Evolutionary conservation across 2,888 invertebrate genomes (phyloP), one percentile per base, ranked within the genome.

Genomic region (Aspidiotus destructor): DNA sequence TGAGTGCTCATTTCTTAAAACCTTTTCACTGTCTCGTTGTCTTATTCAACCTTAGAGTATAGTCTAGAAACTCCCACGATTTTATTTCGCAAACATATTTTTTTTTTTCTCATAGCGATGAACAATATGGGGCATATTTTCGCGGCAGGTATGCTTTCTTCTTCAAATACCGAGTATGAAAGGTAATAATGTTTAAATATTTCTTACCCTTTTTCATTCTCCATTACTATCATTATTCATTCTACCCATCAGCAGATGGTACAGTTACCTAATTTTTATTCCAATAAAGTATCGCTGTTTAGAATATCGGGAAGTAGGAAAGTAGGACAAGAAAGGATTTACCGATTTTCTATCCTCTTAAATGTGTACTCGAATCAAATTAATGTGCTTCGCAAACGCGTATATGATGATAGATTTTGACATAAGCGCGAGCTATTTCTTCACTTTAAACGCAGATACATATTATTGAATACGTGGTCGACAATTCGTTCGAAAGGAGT

Each of bases 231-330:
- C 11, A n/a, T 52, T 52, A n/a, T 52, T 52, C n/a, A n/a, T 52
- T 52, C n/a, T 52, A n/a, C 9, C 17, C 17, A 9, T 54, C 17
- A n/a, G 55, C 55, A 54, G 55, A 54, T 54, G 55, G 10, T 54
- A 54, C 55, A 54, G 55, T 54, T 54, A 54, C 55, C 55, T 54
- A 54, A 54, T 54, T 54, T 54, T 54, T 54, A 54, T 54, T 54
- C 17, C 17, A 8, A 54, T 54, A 17, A 54, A 17, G 17, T 54
- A n/a, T 17, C 16, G 52, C 52, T n/a, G 52, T 54, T 54, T n/a
- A 9, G 15, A n/a, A 54, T 15, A 54, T 28, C 28, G 28, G 28
- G 28, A n/a, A 9, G 15, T n/a, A 16, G 15, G 15, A 54, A 17
- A 54, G 17, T 17, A 54, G 55, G 55, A 54, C 15, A 17, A 54